Evolutionary conservation across 2,888 invertebrate genomes (phyloP).

Genomic region (Watsonalla binaria): DNA sequence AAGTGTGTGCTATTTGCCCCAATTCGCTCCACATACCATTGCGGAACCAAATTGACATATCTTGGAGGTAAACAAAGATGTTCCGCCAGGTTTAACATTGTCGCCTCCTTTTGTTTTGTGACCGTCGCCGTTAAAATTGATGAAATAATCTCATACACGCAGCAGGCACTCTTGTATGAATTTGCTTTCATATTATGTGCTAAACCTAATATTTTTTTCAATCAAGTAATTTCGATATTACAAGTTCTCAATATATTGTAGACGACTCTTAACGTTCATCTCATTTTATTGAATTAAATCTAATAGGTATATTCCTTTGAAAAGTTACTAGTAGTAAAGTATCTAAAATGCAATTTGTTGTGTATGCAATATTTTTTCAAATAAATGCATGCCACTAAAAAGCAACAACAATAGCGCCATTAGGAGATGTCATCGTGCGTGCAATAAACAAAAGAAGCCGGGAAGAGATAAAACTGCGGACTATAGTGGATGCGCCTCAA

Average conservation of each 20-base stretch:
- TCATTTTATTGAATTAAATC: too few species aligned
- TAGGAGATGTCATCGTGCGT: conserved; percentile 75
- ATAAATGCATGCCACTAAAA: conserved; percentile 34
- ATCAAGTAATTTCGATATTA: too few species aligned
- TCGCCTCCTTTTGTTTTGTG: conserved; percentile 19
- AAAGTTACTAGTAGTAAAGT: too few species aligned
- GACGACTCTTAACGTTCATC: too few species aligned
- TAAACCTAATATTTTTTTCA: too few species aligned
- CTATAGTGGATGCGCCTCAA: conserved; percentile 39
- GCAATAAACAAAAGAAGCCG: conserved; percentile 66
- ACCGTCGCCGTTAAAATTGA: conserved; percentile 1
- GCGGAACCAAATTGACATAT: conserved; percentile 39
- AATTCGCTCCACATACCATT: conserved; percentile 27
- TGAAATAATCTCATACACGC: too few species aligned
- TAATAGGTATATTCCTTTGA: too few species aligned
- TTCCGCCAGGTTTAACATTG: conserved; percentile 46
- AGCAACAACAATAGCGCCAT: conserved; percentile 66
- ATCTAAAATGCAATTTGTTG: too few species aligned
- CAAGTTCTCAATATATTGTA: too few species aligned
- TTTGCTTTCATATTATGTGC: too few species aligned
- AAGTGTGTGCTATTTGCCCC: conserved; percentile 28
- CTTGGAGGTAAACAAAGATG: conserved; percentile 39
- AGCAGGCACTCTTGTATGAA: too few species aligned
- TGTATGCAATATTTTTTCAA: not conserved
- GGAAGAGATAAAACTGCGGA: conserved; percentile 71